Conservation (phyloP, 2,113 vertebrate genomes). For the Promerops cafer region DNA sequence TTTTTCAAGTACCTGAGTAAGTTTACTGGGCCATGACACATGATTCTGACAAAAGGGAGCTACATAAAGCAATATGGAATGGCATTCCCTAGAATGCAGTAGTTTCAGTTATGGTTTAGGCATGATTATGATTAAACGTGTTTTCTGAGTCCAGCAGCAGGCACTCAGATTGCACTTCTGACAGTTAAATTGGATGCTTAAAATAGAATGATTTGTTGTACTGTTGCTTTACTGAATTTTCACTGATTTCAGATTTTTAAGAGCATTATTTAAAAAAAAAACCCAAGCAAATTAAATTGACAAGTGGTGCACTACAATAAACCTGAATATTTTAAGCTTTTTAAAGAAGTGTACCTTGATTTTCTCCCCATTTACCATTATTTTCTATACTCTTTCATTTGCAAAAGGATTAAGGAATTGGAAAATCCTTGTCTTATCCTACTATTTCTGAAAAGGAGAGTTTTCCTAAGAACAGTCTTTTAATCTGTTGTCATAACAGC, state of each 20-base stretch:
- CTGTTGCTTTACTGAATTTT: not conserved
- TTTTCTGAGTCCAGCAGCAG: not conserved
- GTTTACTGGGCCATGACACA: not conserved
- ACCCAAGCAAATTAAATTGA: not conserved
- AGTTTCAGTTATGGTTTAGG: not conserved
- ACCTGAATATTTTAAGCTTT: not conserved
- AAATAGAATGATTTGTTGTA: not conserved
- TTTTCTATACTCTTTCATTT: not conserved
- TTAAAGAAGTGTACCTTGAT: not conserved
- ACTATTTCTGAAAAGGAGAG: constrained; percentile 19
- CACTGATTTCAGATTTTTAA: not conserved
- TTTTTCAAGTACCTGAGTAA: not conserved
- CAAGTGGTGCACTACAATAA: not conserved
- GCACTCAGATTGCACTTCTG: not conserved
- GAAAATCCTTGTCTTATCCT: not conserved
- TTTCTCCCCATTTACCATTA: not conserved
- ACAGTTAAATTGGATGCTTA: not conserved
- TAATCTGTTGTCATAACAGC: constrained; percentile 7
- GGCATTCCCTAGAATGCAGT: not conserved
- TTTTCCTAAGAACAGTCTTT: constrained; percentile 29
- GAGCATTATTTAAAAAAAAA: not conserved
- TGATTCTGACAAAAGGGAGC: not conserved
- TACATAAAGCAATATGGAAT: not conserved
- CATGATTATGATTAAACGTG: not conserved
- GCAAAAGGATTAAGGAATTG: constrained; percentile 19